Base-by-base conservation (phyloP, 2,113 vertebrate genomes). In the Megatriorchis doriae region DNA sequence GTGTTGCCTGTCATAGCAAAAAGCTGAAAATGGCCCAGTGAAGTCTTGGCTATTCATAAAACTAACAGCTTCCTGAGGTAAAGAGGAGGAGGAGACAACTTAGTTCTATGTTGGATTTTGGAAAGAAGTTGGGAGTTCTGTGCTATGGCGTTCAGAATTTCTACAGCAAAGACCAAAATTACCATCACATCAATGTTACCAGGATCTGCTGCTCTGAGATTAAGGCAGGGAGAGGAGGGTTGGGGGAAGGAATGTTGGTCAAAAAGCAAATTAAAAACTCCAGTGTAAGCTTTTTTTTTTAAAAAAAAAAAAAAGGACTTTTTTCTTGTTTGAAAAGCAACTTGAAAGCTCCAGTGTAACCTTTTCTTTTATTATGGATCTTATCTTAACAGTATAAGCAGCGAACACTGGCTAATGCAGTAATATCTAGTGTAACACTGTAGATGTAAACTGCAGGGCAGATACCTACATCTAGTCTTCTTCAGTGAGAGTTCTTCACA, bases 371-470 rank as follows among this genome's bases (percentile, higher is more conserved):
- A 3, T 73, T 22, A 31, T 36, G 34, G 29, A 22, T 38, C 20
- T 67, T 66, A 32, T 7, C 7, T n/a, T 20, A 55, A 7, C 20
- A 55, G 72, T 27, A 7, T n/a, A 36, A 56, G n/a, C 17, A 56
- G 40, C 23, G 55, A 26, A 3, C 56, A 21, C 48, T 32, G 42
- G 42, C 23, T 48, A 3, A 19, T 22, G 23, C 48, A 8, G 0
- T 29, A 11, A 9, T 2, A 9, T 15, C 43, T 36, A 12, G 88
- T 1, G 0, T 45, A 19, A 40, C 0, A 9, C 70, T 34, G 27
- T 16, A 52, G 34, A 47, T 61, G 25, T 38, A 15, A 52, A 10
- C 50, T 45, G 22, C 52, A 15, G 45, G 26, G 63, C 34, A 13
- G 36, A 15, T 29, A 16, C 63, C 38, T 42, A 4, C 34, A 5